phyloP scores from a whole-genome alignment of 2,113 vertebrate species.

The Globicephala melas region DNA sequence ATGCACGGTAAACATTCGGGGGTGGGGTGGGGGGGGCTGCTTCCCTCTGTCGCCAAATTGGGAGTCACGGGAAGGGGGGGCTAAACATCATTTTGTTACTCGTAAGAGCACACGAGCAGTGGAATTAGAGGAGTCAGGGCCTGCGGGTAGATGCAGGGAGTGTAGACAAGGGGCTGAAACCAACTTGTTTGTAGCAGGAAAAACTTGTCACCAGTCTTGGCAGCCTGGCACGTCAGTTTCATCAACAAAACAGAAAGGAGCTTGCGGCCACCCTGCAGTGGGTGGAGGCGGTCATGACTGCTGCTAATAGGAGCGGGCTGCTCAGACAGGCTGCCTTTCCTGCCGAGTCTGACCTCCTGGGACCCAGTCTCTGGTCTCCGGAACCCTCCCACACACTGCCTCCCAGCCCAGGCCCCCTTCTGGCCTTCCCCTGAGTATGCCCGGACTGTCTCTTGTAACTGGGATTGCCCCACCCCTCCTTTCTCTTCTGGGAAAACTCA shows the following conservation, averaged over 20 bases:
- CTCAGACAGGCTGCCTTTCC: neutral
- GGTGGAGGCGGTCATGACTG: neutral
- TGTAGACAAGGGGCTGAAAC: neutral
- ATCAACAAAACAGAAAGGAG: neutral
- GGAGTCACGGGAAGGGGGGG: neutral
- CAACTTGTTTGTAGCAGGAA: neutral
- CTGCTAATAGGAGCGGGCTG: neutral
- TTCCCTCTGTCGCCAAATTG: neutral
- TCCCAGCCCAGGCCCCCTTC: neutral
- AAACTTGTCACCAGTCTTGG: neutral
- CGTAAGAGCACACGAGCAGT: fast-evolving
- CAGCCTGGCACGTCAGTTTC: neutral
- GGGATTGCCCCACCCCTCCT: neutral
- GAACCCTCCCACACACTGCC: neutral
- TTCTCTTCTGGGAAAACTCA: neutral
- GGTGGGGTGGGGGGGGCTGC: neutral
- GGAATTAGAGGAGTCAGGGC: neutral
- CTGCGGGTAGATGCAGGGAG: neutral
- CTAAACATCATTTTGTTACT: neutral
- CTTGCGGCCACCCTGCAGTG: neutral
- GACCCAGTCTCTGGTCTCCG: neutral
- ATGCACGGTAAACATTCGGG: fast-evolving
- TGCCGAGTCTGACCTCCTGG: fast-evolving
- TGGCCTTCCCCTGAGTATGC: neutral
- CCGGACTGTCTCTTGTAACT: neutral